Conservation (phyloP, 2,113 vertebrate species). For the Muntiacus muntjak region DNA sequence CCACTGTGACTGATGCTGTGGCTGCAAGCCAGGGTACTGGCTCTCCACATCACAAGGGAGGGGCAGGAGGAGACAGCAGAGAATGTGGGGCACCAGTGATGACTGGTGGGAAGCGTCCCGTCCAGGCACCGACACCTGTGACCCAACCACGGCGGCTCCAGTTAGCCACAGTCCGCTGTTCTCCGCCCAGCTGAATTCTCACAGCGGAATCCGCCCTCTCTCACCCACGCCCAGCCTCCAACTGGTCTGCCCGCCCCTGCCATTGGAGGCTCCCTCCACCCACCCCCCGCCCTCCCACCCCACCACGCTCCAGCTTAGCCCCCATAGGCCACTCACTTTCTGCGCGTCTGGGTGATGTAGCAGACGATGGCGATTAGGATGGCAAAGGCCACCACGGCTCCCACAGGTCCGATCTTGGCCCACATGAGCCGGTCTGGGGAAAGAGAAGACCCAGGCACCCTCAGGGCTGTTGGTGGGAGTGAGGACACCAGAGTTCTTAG, state of each 20-base stretch:
- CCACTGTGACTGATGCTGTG: not conserved
- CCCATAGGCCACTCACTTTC: conserved; percentile 70
- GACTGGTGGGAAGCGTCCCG: not conserved
- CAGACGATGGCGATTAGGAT: conserved; percentile 79
- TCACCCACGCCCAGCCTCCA: not conserved
- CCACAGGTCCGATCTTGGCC: conserved; percentile 79
- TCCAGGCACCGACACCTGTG: rapidly evolving
- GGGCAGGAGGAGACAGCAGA: not conserved
- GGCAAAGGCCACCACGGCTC: conserved; percentile 79
- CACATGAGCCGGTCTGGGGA: conserved; percentile 77
- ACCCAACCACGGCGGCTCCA: rapidly evolving
- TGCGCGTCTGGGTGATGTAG: conserved; percentile 79
- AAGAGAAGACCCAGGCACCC: not conserved
- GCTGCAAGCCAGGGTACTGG: not conserved
- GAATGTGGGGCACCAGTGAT: rapidly evolving
- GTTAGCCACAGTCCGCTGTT: not conserved
- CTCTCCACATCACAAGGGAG: not conserved
- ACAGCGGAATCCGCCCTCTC: not conserved
- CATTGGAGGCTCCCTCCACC: not conserved
- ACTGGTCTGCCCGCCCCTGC: not conserved
- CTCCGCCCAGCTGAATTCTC: not conserved
- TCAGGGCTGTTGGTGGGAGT: not conserved
- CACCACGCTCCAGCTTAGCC: not conserved
- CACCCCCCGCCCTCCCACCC: not conserved
- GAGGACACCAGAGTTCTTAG: not conserved